Percentiles rank a stretch among this genome's conserved stretches.
Conservation (phyloP, 2,113 vertebrate genomes). For the Grammomys dolichurus region DNA sequence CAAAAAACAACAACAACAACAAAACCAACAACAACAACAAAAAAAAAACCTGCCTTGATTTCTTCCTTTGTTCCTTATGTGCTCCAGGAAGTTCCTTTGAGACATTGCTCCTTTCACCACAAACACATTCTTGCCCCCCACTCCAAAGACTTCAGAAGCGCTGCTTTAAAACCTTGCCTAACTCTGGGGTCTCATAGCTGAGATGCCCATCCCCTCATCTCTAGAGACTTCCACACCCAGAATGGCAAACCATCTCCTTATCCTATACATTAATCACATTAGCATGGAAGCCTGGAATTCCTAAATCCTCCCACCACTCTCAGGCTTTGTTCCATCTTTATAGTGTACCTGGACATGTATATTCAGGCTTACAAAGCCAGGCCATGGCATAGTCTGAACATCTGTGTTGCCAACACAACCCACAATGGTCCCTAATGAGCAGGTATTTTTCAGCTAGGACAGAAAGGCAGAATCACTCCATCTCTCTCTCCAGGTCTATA, state of each 20-base stretch:
- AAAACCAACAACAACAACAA: too few relatives aligned
- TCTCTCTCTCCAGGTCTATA: background rate
- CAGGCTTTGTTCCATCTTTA: background rate
- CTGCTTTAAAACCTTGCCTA: background rate
- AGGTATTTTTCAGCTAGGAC: background rate
- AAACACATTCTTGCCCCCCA: background rate
- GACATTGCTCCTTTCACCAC: background rate
- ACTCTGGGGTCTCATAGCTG: background rate
- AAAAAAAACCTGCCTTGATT: background rate
- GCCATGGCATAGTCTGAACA: background rate
- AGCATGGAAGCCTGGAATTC: background rate
- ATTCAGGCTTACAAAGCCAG: background rate
- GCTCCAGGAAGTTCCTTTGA: background rate
- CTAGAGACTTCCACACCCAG: background rate
- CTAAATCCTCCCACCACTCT: background rate
- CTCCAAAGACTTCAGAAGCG: background rate
- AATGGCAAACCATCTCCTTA: background rate
- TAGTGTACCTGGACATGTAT: background rate
- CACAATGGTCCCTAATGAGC: background rate
- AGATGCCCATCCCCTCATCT: background rate
- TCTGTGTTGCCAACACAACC: background rate
- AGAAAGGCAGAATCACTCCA: background rate
- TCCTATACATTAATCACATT: background rate
- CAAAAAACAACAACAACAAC: too few relatives aligned
- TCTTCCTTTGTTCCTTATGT: rapidly evolving